phyloP scores from a whole-genome alignment of 2,888 invertebrate genomes.

The Achlya flavicornis region DNA sequence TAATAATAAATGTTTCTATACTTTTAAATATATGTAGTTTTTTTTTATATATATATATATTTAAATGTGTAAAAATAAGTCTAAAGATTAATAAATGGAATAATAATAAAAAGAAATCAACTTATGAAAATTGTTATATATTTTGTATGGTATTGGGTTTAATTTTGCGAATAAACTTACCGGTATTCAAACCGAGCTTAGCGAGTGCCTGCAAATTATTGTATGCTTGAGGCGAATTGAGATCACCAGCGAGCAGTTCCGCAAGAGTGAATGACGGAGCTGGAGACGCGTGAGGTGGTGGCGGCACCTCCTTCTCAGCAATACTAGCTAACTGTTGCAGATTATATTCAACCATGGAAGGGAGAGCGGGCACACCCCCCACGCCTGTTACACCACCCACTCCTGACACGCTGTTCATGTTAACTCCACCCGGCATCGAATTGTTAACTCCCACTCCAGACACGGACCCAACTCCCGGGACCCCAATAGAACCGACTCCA shows the following conservation, averaged over 20 bases:
- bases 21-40: too few relatives aligned
- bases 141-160: neutral
- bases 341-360: constrained; percentile 94
- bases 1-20: too few relatives aligned
- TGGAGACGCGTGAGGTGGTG: constrained; percentile 81
- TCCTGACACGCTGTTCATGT: constrained; percentile 61
- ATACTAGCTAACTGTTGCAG: constrained; percentile 92
- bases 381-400: constrained; percentile 58
- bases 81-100: too few relatives aligned
- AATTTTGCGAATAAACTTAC: constrained; percentile 65
- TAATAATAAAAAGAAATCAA: too few relatives aligned
- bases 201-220: constrained; percentile 95
- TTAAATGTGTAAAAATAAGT: too few relatives aligned
- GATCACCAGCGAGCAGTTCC: constrained; percentile 89
- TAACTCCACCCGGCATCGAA: constrained; percentile 62
- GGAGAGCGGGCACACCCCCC: constrained; percentile 66
- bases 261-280: constrained; percentile 89
- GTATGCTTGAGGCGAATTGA: constrained; percentile 89
- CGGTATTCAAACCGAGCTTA: constrained; percentile 90
- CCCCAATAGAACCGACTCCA: constrained; percentile 60
- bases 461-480: constrained; percentile 59
- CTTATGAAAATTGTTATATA: too few relatives aligned
- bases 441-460: constrained; percentile 62
- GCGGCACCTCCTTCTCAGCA: constrained; percentile 87
- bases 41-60: too few relatives aligned